These are phyloP conservation scores for Drosophila trapezifrons DNA, from an alignment of 1,140 invertebrate species.

Conservation along the genomic window DNA sequence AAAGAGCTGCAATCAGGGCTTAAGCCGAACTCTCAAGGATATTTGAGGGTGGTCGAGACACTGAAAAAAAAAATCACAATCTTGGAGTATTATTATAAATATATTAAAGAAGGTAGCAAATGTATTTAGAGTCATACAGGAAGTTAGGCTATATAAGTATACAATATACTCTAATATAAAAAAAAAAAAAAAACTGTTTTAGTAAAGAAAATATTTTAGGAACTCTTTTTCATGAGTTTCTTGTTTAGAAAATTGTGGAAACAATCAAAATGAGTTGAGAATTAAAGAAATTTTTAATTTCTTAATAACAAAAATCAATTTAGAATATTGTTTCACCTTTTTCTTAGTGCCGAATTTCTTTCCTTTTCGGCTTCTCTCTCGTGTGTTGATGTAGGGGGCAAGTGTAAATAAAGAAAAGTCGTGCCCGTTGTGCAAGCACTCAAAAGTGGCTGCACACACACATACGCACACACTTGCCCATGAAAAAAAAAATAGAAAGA, in stretches of 20 bases:
- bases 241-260: too few species aligned
- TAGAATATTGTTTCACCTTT: background rate
- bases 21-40: constrained; percentile 3
- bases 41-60: background rate
- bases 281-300: too few species aligned
- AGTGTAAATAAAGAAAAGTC: constrained; percentile 73
- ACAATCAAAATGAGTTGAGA: too few species aligned
- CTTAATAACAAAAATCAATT: background rate
- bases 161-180: too few species aligned
- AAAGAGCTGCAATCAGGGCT: constrained; percentile 15
- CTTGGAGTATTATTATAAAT: background rate
- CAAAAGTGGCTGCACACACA: constrained; percentile 63
- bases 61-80: background rate
- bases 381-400: constrained; percentile 60
- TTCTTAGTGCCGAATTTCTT: background rate
- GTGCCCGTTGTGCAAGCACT: constrained; percentile 62
- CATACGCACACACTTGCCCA: constrained; percentile 11
- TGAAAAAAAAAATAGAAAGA: background rate
- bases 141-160: too few species aligned
- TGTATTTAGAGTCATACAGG: too few species aligned
- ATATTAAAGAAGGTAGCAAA: too few species aligned
- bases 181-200: too few species aligned
- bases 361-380: constrained; percentile 16
- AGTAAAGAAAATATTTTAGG: too few species aligned
- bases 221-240: too few species aligned